Percentiles rank a stretch among this genome's conserved stretches.
Evolutionary conservation across 2,113 vertebrate species (phyloP).

Genomic region (Acanthochromis polyacanthus): DNA sequence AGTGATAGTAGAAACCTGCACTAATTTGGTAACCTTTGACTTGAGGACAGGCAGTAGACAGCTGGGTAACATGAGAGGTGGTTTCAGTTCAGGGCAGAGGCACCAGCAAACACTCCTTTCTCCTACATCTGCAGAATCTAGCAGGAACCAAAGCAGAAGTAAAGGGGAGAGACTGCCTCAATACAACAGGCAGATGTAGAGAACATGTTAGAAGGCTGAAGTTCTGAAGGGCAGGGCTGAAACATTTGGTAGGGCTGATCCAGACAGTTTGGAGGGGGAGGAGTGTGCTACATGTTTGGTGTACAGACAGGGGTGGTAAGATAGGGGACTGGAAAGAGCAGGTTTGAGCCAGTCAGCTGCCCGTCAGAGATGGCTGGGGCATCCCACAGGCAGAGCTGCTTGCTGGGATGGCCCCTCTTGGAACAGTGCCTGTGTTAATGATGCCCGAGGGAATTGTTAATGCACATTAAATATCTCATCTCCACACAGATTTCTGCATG

Average conservation of each 20-base stretch:
- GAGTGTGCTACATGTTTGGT: not conserved
- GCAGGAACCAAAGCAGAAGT: not conserved
- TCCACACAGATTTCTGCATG: not conserved
- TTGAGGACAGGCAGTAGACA: conserved; percentile 70
- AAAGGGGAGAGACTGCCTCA: not conserved
- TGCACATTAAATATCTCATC: not conserved
- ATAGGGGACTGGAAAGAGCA: conserved; percentile 50
- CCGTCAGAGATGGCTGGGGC: conserved; percentile 29
- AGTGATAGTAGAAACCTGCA: conserved; percentile 35
- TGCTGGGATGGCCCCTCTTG: conserved; percentile 26
- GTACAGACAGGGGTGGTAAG: conserved; percentile 6
- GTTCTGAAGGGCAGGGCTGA: not conserved
- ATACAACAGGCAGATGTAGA: not conserved
- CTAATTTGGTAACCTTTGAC: conserved; percentile 67
- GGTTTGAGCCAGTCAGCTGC: conserved; percentile 63
- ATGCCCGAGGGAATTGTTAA: not conserved
- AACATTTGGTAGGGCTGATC: not conserved
- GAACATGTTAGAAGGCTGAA: not conserved
- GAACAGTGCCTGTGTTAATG: conserved; percentile 18
- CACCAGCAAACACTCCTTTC: conserved; percentile 11
- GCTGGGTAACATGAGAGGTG: conserved; percentile 79
- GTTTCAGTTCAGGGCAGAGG: conserved; percentile 54
- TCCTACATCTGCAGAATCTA: not conserved
- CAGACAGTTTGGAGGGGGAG: not conserved
- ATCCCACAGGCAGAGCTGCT: conserved; percentile 21